Evolutionary conservation across 2,888 invertebrate genomes (phyloP).

Genomic region (Elegia similella): DNA sequence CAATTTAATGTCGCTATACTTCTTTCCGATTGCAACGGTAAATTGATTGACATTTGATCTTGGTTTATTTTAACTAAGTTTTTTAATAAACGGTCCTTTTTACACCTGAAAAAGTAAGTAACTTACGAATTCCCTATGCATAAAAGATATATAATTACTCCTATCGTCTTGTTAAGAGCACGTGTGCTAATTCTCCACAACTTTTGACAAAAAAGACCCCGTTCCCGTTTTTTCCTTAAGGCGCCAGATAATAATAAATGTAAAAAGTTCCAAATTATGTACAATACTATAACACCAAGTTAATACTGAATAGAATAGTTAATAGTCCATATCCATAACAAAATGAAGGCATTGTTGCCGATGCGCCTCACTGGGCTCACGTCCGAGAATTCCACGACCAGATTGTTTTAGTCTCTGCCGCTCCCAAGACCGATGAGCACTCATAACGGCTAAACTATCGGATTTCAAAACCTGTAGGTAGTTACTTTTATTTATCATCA

Average conservation of each 20-base stretch:
- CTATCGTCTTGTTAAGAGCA: no score
- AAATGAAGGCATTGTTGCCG: slow-evolving; percentile 26
- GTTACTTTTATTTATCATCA: no score
- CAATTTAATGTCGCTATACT: slow-evolving; percentile 16
- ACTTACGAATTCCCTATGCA: no score
- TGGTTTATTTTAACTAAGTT: background rate
- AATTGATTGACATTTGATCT: slow-evolving; percentile 13
- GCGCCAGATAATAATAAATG: no score
- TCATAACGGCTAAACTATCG: slow-evolving; percentile 30
- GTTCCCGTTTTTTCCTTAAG: no score
- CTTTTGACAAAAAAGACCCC: no score
- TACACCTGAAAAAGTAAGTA: no score
- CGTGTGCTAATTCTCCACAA: no score
- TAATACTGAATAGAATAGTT: slow-evolving; percentile 6
- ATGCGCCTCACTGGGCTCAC: slow-evolving; percentile 44
- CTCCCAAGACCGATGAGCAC: slow-evolving; percentile 16
- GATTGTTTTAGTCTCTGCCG: slow-evolving; percentile 38
- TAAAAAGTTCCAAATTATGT: background rate
- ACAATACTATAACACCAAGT: slow-evolving; percentile 5
- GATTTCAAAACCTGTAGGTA: background rate
- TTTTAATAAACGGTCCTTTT: no score
- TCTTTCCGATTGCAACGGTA: slow-evolving; percentile 22
- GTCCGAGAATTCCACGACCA: slow-evolving; percentile 37
- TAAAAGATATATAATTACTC: no score
- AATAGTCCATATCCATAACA: slow-evolving; percentile 11